Conservation (phyloP, 2,888 invertebrate genomes). For the Slavum lentiscoides region DNA sequence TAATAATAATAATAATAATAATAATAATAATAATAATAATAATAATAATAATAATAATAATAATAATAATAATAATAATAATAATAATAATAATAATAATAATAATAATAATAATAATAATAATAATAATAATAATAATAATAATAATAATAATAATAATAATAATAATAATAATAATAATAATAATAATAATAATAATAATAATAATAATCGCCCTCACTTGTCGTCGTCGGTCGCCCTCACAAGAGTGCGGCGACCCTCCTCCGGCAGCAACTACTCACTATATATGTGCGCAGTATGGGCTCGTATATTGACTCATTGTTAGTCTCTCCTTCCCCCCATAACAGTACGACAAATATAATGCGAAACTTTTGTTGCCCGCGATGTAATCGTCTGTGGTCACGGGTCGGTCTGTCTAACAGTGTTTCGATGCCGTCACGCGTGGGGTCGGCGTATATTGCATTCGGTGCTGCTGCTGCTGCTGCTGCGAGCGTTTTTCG, state of each 20-base stretch:
- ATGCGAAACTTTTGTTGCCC: conserved; percentile 23
- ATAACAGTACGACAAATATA: conserved; percentile 12
- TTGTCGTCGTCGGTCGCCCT: conserved; percentile 7
- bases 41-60: neutral
- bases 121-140: no score
- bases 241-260: neutral
- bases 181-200: neutral
- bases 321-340: conserved; percentile 14
- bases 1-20: no score
- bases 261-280: neutral
- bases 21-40: no score
- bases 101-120: neutral
- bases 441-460: neutral
- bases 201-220: no score
- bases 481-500: neutral
- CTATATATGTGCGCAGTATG: neutral
- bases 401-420: conserved; percentile 11
- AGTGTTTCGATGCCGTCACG: neutral
- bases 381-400: conserved; percentile 22
- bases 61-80: no score
- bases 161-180: no score
- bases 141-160: no score
- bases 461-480: no score
- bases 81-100: no score
- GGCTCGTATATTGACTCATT: conserved; percentile 6